Evolutionary conservation across 2,113 vertebrate genomes (phyloP).

Genomic region (Mohoua ochrocephala): DNA sequence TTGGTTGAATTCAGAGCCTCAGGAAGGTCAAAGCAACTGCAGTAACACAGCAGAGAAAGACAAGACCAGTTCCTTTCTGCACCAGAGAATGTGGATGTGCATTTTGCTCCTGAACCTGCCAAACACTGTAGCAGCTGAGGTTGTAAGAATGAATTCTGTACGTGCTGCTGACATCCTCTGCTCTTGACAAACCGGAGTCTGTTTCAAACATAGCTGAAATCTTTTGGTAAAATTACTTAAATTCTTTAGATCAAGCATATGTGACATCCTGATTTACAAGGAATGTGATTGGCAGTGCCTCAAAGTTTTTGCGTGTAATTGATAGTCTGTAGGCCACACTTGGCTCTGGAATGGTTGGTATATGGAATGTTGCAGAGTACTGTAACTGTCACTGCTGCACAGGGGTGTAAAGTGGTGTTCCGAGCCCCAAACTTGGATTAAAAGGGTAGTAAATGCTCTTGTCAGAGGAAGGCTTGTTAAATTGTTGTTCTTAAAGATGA

Average conservation of each 20-base stretch:
- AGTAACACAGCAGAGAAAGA: background rate
- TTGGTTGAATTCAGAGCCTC: background rate
- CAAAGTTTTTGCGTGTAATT: background rate
- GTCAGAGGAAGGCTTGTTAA: background rate
- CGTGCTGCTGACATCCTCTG: background rate
- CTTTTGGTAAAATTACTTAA: background rate
- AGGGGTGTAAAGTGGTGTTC: background rate
- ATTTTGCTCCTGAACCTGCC: background rate
- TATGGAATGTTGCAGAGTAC: background rate
- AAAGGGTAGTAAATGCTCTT: background rate
- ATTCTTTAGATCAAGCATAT: background rate
- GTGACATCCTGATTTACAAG: background rate
- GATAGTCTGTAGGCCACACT: background rate
- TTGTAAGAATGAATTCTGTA: background rate
- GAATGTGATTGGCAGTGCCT: background rate
- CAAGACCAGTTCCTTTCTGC: background rate
- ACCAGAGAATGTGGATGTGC: background rate
- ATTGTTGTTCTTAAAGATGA: background rate
- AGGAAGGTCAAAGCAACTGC: constrained; percentile 19
- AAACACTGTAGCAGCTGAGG: background rate
- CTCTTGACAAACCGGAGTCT: background rate
- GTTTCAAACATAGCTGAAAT: background rate
- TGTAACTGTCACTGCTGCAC: background rate
- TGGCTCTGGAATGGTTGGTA: background rate
- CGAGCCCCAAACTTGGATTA: background rate